phyloP scores from a whole-genome alignment of 1,140 invertebrate genomes.

The Limonius californicus region DNA sequence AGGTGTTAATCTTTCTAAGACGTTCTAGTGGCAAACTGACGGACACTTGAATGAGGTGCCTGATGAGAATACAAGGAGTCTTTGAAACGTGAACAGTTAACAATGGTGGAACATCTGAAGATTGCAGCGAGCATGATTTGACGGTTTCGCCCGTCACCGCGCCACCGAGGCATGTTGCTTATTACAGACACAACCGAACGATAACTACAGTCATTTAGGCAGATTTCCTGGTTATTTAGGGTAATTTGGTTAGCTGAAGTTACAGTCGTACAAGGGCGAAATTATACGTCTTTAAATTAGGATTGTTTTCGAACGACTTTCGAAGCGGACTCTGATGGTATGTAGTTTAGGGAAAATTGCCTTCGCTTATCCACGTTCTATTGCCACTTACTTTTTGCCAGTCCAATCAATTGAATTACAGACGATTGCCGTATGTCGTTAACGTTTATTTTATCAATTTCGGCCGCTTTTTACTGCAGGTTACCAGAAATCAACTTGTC shows the following conservation, averaged over 20 bases:
- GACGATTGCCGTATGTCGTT: too few species aligned
- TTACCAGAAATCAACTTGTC: too few species aligned
- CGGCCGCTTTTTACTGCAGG: too few species aligned
- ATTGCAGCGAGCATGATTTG: slow-evolving; percentile 27
- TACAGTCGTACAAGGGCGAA: background rate
- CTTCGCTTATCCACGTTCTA: background rate
- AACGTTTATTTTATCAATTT: too few species aligned
- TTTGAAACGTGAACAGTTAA: slow-evolving; percentile 29
- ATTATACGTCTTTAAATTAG: background rate
- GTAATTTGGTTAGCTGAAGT: background rate
- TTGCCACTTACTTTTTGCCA: too few species aligned
- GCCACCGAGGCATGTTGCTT: slow-evolving; percentile 18
- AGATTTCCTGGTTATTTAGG: slow-evolving; percentile 1
- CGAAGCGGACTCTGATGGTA: background rate
- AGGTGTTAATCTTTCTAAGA: slow-evolving; percentile 36
- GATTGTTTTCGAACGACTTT: background rate
- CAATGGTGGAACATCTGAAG: slow-evolving; percentile 31
- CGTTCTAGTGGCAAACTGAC: slow-evolving; percentile 35
- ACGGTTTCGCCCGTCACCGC: slow-evolving; percentile 22
- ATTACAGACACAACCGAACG: slow-evolving; percentile 4
- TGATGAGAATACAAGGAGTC: slow-evolving; percentile 35
- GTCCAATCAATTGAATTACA: too few species aligned
- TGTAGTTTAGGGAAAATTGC: background rate
- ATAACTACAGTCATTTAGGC: background rate
- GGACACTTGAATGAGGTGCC: slow-evolving; percentile 29